Evolutionary conservation across 2,113 vertebrate species (phyloP).

Genomic region (Barbus barbus): DNA sequence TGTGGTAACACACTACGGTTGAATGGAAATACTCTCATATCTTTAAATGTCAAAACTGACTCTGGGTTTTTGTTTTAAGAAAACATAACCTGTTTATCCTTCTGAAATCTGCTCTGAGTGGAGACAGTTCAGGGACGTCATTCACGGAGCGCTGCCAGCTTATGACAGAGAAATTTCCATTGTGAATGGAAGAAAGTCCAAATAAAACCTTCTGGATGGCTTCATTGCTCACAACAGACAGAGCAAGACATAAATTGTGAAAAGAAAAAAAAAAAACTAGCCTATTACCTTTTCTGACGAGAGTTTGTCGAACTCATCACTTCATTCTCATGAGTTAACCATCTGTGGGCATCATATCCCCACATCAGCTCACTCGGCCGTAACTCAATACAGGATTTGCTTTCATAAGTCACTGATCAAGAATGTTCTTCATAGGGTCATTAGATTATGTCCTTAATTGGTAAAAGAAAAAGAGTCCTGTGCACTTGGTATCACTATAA

Average conservation of each 20-base stretch:
- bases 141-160: constrained; percentile 41
- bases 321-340: constrained; percentile 21
- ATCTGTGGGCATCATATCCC: constrained; percentile 6
- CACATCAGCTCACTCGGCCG: not conserved
- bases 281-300: constrained; percentile 19
- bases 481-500: constrained; percentile 7
- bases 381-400: constrained; percentile 3
- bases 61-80: constrained; percentile 27
- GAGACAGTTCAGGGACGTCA: constrained; percentile 36
- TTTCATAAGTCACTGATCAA: constrained; percentile 35
- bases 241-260: not conserved
- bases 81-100: not conserved
- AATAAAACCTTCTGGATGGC: constrained; percentile 33
- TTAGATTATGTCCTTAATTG: constrained; percentile 21
- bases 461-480: constrained; percentile 29
- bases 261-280: not conserved
- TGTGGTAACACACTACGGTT: not conserved
- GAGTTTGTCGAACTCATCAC: not conserved
- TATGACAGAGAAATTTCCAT: constrained; percentile 55
- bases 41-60: not conserved
- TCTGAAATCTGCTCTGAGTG: constrained; percentile 14
- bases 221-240: constrained; percentile 33
- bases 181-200: constrained; percentile 40
- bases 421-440: constrained; percentile 27
- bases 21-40: constrained; percentile 5